Evolutionary conservation across 2,888 invertebrate species (phyloP).

Genomic region (Drosophila stalkeri): DNA sequence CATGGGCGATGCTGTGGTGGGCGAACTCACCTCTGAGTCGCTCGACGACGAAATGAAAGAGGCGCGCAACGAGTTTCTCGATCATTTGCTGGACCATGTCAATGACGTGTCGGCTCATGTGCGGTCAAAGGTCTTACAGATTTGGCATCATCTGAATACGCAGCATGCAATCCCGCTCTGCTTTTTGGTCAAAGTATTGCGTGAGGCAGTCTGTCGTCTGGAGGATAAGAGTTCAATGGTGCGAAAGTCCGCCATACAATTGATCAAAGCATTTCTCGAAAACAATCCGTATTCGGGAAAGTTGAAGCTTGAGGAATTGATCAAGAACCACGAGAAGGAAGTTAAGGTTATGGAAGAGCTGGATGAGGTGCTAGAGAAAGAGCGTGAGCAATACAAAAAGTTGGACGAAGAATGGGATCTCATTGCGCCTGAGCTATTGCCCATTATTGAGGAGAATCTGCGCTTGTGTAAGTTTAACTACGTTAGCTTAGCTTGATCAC

Average conservation of each 20-base stretch:
- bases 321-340: slow-evolving; percentile 87
- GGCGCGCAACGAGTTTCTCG: slow-evolving; percentile 92
- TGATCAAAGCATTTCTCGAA: slow-evolving; percentile 89
- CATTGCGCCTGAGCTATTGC: slow-evolving; percentile 77
- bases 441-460: slow-evolving; percentile 79
- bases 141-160: slow-evolving; percentile 92
- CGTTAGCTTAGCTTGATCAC: too few species aligned
- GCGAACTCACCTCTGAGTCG: slow-evolving; percentile 90
- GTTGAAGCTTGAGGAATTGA: slow-evolving; percentile 86
- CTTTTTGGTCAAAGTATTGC: slow-evolving; percentile 89
- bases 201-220: slow-evolving; percentile 89
- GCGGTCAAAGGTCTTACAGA: slow-evolving; percentile 92
- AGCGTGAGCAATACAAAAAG: slow-evolving; percentile 86
- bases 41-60: slow-evolving; percentile 89
- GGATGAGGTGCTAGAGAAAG: slow-evolving; percentile 86
- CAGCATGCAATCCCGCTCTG: slow-evolving; percentile 92
- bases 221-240: slow-evolving; percentile 94
- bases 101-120: slow-evolving; percentile 94
- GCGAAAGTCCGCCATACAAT: slow-evolving; percentile 90
- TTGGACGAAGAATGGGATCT: slow-evolving; percentile 85
- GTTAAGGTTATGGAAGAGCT: slow-evolving; percentile 84
- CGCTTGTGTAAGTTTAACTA: slow-evolving; percentile 64
- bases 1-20: slow-evolving; percentile 91
- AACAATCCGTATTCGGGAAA: slow-evolving; percentile 94
- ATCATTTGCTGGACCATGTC: slow-evolving; percentile 92